phyloP scores from a whole-genome alignment of 2,888 invertebrate genomes.

The Cinara cedri region DNA sequence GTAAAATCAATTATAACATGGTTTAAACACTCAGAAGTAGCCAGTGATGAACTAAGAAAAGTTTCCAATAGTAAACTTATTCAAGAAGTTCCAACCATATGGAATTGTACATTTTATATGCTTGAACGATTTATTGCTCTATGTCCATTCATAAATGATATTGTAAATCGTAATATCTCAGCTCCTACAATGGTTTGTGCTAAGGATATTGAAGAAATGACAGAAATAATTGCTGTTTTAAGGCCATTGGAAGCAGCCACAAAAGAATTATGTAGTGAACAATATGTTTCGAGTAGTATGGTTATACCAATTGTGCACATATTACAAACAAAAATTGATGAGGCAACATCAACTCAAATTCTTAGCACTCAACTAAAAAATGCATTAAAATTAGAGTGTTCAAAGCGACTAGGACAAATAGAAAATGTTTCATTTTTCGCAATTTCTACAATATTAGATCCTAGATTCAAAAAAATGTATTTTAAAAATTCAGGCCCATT shows the following conservation, averaged over 20 bases:
- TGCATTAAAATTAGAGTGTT: neutral
- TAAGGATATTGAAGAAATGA: neutral
- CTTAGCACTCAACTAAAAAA: too few relatives aligned
- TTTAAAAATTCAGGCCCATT: too few relatives aligned
- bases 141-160: neutral
- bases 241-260: neutral
- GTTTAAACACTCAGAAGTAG: conserved; percentile 1
- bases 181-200: neutral
- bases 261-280: neutral
- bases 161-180: neutral
- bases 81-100: neutral
- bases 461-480: neutral
- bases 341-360: too few relatives aligned
- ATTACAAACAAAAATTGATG: neutral
- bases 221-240: neutral
- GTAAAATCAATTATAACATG: conserved; percentile 18
- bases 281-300: neutral
- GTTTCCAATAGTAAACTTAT: neutral
- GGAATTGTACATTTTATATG: conserved; percentile 5
- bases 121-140: neutral
- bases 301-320: neutral
- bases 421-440: conserved; percentile 6
- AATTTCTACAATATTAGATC: conserved; percentile 12
- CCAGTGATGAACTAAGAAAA: conserved; percentile 11
- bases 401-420: conserved; percentile 13